Evolutionary conservation across 2,888 invertebrate species (phyloP).

Genomic region (Gymnoscelis rufifasciata): DNA sequence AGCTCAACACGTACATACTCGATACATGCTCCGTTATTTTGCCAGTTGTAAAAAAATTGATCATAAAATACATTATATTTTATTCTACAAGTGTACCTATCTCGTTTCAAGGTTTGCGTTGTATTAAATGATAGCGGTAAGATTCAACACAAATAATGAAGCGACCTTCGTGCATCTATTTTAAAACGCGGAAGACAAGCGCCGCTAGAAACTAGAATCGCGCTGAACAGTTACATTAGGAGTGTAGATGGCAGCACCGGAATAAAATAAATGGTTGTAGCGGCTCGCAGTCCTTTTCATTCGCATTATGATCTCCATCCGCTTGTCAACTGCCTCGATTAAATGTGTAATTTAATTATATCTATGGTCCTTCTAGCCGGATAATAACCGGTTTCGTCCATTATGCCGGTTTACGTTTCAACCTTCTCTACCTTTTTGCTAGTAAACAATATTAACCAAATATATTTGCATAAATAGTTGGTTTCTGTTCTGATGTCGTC

Average conservation of each 20-base stretch:
- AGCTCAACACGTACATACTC: conserved; percentile 31
- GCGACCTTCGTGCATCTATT: conserved; percentile 72
- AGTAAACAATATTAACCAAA: conserved; percentile 1
- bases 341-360: conserved; percentile 23
- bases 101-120: conserved; percentile 51
- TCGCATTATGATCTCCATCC: conserved; percentile 39
- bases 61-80: conserved; percentile 20
- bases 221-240: conserved; percentile 60
- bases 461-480: conserved; percentile 12
- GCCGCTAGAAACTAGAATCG: conserved; percentile 56
- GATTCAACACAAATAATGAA: conserved; percentile 55
- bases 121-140: conserved; percentile 44
- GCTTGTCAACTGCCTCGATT: conserved; percentile 24
- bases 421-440: neutral
- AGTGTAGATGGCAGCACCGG: conserved; percentile 47
- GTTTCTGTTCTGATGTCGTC: too few species aligned
- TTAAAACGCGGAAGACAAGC: conserved; percentile 73
- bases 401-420: too few species aligned
- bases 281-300: conserved; percentile 7
- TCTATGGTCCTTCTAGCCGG: conserved; percentile 23
- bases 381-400: conserved; percentile 22
- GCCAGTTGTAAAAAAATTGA: conserved; percentile 29
- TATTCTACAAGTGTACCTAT: conserved; percentile 27
- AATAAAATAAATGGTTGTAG: conserved; percentile 32
- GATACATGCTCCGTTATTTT: conserved; percentile 36